Percentiles rank a stretch among this genome's conserved stretches.
Conservation (phyloP, 2,888 invertebrate genomes). For the Tetropium fuscum region DNA sequence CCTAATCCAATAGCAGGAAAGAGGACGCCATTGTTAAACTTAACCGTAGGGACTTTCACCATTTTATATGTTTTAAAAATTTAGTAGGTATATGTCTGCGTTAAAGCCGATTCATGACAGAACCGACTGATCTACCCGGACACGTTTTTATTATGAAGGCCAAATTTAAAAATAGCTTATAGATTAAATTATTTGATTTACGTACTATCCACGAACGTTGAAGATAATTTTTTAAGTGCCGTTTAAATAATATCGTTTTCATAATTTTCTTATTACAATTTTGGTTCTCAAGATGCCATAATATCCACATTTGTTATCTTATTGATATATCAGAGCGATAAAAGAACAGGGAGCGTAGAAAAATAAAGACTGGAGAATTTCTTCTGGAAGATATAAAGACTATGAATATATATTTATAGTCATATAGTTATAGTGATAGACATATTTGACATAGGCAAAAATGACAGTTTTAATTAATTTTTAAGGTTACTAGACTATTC, state of each 20-base stretch:
- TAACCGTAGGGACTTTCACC: conserved; percentile 59
- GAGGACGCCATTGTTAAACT: conserved; percentile 64
- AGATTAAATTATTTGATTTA: conserved; percentile 23
- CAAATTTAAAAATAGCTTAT: conserved; percentile 20
- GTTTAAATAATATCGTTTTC: conserved; percentile 7
- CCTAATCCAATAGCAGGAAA: conserved; percentile 67
- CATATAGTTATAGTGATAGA: too few relatives aligned
- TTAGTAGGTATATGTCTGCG: background rate
- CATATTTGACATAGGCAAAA: too few relatives aligned
- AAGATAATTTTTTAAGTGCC: conserved; percentile 17
- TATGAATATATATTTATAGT: too few relatives aligned
- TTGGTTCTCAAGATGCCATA: background rate
- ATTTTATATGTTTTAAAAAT: too few relatives aligned
- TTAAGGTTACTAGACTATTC: too few relatives aligned
- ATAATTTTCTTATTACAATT: too few relatives aligned
- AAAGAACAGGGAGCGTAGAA: too few relatives aligned
- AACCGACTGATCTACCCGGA: conserved; percentile 4
- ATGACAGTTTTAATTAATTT: too few relatives aligned
- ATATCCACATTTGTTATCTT: background rate
- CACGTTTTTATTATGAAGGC: conserved; percentile 18
- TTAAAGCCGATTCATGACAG: conserved; percentile 6
- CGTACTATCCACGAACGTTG: conserved; percentile 7
- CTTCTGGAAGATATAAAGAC: too few relatives aligned
- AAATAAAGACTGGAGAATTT: too few relatives aligned
- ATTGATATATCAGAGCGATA: background rate